These are phyloP conservation scores for Eristalinus sepulchralis DNA, from an alignment of 2,888 invertebrate species.

Conservation along the genomic window DNA sequence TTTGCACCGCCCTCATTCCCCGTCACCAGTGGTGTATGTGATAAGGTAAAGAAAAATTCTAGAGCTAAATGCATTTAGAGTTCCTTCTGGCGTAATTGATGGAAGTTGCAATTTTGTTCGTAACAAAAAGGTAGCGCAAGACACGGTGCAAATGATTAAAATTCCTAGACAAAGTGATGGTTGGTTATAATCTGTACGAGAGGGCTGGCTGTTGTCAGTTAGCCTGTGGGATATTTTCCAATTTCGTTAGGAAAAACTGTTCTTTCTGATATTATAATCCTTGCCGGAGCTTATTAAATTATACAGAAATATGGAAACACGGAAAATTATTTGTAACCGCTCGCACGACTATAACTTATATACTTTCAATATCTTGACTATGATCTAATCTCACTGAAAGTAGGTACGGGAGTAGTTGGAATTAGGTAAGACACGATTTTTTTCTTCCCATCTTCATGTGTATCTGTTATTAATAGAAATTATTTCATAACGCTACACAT, in stretches of 20 bases:
- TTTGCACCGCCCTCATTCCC: slow-evolving; percentile 9
- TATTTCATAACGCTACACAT: too few relatives aligned
- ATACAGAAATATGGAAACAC: too few relatives aligned
- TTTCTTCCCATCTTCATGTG: too few relatives aligned
- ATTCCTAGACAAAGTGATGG: slow-evolving; percentile 34
- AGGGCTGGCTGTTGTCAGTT: slow-evolving; percentile 1
- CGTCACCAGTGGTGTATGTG: background rate
- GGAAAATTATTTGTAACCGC: too few relatives aligned
- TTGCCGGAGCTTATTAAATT: too few relatives aligned
- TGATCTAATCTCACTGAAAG: too few relatives aligned
- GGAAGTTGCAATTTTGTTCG: slow-evolving; percentile 56
- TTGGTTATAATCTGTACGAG: background rate
- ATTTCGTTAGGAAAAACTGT: background rate
- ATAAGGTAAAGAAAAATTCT: slow-evolving; percentile 40
- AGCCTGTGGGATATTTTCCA: slow-evolving; percentile 10
- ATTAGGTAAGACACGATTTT: too few relatives aligned
- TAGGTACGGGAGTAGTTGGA: too few relatives aligned
- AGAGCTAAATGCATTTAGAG: slow-evolving; percentile 62
- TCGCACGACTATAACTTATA: too few relatives aligned
- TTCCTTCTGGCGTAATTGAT: slow-evolving; percentile 59
- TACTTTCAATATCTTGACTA: too few relatives aligned
- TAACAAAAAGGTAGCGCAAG: background rate
- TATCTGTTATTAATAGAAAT: too few relatives aligned
- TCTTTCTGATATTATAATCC: too few relatives aligned
- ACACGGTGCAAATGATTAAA: slow-evolving; percentile 14